phyloP scores from a whole-genome alignment of 2,113 vertebrate species.

The Crocuta crocuta region DNA sequence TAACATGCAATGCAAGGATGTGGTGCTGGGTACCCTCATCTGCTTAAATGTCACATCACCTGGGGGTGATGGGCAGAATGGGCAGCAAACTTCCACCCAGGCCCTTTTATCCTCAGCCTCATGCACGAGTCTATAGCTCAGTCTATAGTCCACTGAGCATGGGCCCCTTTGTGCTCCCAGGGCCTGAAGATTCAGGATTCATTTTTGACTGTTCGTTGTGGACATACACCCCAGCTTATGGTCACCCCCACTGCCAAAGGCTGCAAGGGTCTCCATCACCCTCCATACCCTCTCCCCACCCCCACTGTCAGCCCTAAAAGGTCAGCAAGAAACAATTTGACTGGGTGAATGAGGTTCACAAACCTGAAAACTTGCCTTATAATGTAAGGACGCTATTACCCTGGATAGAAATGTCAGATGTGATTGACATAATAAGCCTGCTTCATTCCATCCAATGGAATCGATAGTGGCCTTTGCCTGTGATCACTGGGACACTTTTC shows the following conservation, averaged over 20 bases:
- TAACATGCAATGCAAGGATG: neutral
- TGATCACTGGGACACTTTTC: neutral
- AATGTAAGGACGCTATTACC: neutral
- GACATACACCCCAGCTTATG: too few species aligned
- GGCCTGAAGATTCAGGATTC: neutral
- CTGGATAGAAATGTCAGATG: neutral
- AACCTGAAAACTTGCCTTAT: neutral
- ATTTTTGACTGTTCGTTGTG: neutral
- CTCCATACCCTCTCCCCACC: neutral
- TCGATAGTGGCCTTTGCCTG: neutral
- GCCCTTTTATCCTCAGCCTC: neutral
- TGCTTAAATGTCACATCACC: neutral
- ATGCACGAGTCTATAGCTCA: too few species aligned
- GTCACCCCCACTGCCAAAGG: neutral
- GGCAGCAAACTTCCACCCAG: neutral
- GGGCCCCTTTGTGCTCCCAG: neutral
- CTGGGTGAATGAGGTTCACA: neutral
- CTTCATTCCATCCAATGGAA: neutral
- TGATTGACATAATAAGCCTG: neutral
- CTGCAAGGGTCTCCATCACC: neutral
- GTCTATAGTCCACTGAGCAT: neutral
- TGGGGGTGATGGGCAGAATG: neutral
- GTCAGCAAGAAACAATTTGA: neutral
- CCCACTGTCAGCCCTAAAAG: neutral
- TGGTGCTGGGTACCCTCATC: neutral